Base-by-base conservation (phyloP, 2,888 invertebrate genomes). In the Agonopterix arenella region DNA sequence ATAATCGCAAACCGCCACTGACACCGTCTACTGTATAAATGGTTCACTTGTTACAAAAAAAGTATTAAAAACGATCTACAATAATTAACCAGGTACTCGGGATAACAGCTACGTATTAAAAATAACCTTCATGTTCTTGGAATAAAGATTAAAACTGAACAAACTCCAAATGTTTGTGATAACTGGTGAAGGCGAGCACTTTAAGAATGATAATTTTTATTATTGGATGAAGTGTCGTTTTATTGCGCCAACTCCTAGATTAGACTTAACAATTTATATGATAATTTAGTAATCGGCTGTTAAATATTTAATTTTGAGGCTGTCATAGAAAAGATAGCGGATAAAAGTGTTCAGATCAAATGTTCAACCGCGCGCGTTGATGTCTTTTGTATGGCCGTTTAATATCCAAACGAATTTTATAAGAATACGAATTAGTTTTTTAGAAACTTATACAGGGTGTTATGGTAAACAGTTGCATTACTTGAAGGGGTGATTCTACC, bases 1-100 rank as follows among this genome's bases (percentile, higher is more conserved):
- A 83, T 83, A 84, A 85, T 85, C 73, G 71, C 67, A 55, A 67
- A 68, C 68, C 62, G 69, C 73, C 71, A 72, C 72, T 67, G 76
- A 71, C 66, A 68, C 60, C 56, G 57, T 56, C 65, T 66, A 61
- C 69, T 68, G 66, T 72, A 67, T 70, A 74, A 64, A 62, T 66
- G 51, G 50, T 49, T 54, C 48, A 60, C 49, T 59, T 56, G 57
- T 54, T 47, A 55, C 51, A 18, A 47, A 48, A n/a, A 50, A 51
- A 40, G 11, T 28, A 40, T 28, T 49, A 56, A 59, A 53, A 55
- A 47, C 47, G 47, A 56, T 52, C 56, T 56, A 52, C 59, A 56
- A 59, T 61, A 60, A 58, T 62, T 65, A 64, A 60, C 55, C 53
- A 56, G 56, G 49, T 57, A 61, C 40, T n/a, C 10, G n/a, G 40